Evolutionary conservation across 1,140 invertebrate genomes (phyloP), one percentile per base, ranked within the genome.

Genomic region (Potamilus streckersoni): DNA sequence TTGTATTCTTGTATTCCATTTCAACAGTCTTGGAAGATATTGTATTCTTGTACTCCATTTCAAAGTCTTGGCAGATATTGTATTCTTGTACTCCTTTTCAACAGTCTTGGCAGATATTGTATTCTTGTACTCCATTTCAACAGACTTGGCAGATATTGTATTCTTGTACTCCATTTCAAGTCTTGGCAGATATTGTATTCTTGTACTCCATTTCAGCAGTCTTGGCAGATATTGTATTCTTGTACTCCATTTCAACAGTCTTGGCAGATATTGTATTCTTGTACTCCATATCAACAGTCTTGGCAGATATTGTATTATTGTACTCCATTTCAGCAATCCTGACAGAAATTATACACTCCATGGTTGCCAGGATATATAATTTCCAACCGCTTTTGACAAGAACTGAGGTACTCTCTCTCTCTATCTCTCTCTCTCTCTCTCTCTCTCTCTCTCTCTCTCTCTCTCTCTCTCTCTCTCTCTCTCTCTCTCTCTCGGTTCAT

Each of bases 341-440:
- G 14, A 86, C 82, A 68, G 87, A 89, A 74, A 65, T 83, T 72
- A 62, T 89, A 11, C 88, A 89, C 73, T 79, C 62, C 55, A 57
- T 88, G 31, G 66, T 89, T 38, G 82, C 83, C 17, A 76, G 76
- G 63, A 61, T 89, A 16, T 88, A 90, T 76, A 88, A 89, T 79
- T 89, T 90, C 69, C 86, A 89, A 61, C 88, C 88, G 56, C 57
- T 90, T 8, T 80, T 90, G 11, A 89, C 88, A 15, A 83, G 88
- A 70, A 88, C 90, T 65, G 90, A 91, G 86, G 89, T 90, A 20
- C 57, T 11, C 68, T 0, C 68, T 8, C 5, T 49, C 38, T 49
- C 38, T 49, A 4, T 49, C 38, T 49, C 38, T 49, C 4, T 49
- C 38, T 49, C 38, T 49, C 38, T 49, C 38, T 49, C 38, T 49